phyloP scores from a whole-genome alignment of 2,888 invertebrate genomes.

The Orchesella flavescens region DNA sequence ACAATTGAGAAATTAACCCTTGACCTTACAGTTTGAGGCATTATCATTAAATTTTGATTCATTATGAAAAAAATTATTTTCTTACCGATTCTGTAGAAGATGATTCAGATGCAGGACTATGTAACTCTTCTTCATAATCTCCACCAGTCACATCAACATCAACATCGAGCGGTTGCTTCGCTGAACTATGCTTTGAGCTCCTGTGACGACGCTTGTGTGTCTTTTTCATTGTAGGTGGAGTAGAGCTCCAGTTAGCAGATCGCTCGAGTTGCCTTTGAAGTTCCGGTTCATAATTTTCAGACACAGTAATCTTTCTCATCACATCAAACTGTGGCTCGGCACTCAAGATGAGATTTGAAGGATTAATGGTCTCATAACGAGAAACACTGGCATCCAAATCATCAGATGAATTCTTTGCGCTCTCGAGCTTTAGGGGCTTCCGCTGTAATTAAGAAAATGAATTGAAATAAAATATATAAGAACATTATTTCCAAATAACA shows the following conservation, averaged over 20 bases:
- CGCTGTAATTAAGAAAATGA: slow-evolving; percentile 16
- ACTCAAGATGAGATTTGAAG: slow-evolving; percentile 11
- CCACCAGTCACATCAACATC: slow-evolving; percentile 27
- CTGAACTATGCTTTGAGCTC: slow-evolving; percentile 34
- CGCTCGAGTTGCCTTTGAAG: slow-evolving; percentile 70
- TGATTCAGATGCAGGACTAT: slow-evolving; percentile 36
- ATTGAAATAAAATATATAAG: not conserved
- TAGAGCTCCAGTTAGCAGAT: slow-evolving; percentile 68
- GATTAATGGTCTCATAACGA: not conserved
- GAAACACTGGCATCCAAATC: not conserved
- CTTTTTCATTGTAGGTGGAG: slow-evolving; percentile 53
- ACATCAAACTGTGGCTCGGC: slow-evolving; percentile 64
- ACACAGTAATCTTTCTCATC: slow-evolving; percentile 61
- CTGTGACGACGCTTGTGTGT: slow-evolving; percentile 54
- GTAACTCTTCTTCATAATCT: slow-evolving; percentile 36
- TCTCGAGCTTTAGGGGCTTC: slow-evolving; percentile 23
- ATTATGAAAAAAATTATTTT: not conserved
- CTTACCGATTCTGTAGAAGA: slow-evolving; percentile 59
- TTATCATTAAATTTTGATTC: not conserved
- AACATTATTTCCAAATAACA: no score
- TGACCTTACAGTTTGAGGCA: no score
- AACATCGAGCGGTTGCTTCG: slow-evolving; percentile 10
- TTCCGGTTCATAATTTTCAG: slow-evolving; percentile 69
- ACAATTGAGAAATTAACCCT: no score
- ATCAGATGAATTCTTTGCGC: slow-evolving; percentile 25